These are phyloP conservation scores for Rhinella marina DNA, from an alignment of 2,797 vertebrate genomes.

Conservation along the genomic window DNA sequence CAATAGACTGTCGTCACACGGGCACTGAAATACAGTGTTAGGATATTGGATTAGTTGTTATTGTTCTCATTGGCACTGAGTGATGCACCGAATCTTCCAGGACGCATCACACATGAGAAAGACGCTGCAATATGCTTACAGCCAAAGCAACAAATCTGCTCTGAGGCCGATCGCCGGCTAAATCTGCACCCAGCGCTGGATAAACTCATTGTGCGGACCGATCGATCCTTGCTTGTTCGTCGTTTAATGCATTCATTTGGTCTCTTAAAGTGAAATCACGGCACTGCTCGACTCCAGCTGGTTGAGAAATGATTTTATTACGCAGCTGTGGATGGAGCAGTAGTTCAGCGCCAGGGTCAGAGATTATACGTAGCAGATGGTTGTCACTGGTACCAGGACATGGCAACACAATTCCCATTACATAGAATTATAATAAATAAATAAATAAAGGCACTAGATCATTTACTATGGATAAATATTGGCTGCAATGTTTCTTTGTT, in stretches of 20 bases:
- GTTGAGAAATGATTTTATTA: conserved; percentile 50
- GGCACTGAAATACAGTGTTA: conserved; percentile 23
- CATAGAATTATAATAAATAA: too few relatives aligned
- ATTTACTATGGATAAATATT: too few relatives aligned
- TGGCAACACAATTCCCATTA: too few relatives aligned
- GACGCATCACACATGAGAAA: conserved; percentile 9
- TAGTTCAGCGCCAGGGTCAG: too few relatives aligned
- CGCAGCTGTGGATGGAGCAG: conserved; percentile 15
- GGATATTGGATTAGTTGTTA: conserved; percentile 44
- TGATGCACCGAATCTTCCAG: conserved; percentile 23
- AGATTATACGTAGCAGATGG: too few relatives aligned
- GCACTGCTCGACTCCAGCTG: conserved; percentile 49
- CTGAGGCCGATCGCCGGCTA: conserved; percentile 22
- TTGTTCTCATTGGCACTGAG: conserved; percentile 47
- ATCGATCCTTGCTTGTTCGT: conserved; percentile 49
- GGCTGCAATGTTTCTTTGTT: too few relatives aligned
- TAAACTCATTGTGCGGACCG: conserved; percentile 44
- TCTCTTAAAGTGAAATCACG: conserved; percentile 44
- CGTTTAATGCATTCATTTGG: conserved; percentile 51
- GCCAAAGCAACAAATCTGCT: conserved; percentile 37
- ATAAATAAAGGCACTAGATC: too few relatives aligned
- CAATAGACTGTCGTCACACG: not conserved
- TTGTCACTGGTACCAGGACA: too few relatives aligned
- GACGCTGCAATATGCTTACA: conserved; percentile 15
- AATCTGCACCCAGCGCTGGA: conserved; percentile 32